A percentile compares a stretch with the other conserved stretches of the same genome.
Evolutionary conservation across 1,140 invertebrate genomes (phyloP).

Genomic region (Nasonia vitripennis): DNA sequence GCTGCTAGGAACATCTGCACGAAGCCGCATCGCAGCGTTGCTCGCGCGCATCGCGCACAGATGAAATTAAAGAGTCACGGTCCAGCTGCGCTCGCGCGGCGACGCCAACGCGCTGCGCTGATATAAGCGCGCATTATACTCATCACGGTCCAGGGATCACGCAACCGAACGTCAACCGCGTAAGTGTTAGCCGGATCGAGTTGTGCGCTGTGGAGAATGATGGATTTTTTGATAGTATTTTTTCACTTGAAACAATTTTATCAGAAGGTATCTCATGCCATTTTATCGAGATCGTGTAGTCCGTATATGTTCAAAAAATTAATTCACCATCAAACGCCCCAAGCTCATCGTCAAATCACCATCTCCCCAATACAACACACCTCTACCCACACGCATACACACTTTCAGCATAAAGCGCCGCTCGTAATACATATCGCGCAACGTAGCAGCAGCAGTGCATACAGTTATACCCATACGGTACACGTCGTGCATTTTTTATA

Average conservation of each 20-base stretch:
- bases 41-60: conserved; percentile 43
- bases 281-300: too few species aligned
- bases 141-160: conserved; percentile 57
- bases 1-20: too few species aligned
- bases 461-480: conserved; percentile 56
- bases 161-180: conserved; percentile 45
- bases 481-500: conserved; percentile 54
- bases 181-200: background rate
- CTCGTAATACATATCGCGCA: background rate
- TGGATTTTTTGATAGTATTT: too few species aligned
- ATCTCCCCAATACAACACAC: background rate
- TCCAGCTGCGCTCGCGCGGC: conserved; percentile 62
- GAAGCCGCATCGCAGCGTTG: background rate
- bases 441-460: background rate
- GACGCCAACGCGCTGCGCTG: background rate
- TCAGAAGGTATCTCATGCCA: too few species aligned
- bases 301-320: too few species aligned
- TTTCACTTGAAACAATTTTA: too few species aligned
- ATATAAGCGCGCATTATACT: conserved; percentile 55
- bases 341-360: too few species aligned
- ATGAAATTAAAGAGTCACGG: conserved; percentile 65
- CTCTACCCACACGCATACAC: background rate
- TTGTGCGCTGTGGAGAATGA: background rate
- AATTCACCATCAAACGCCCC: too few species aligned
- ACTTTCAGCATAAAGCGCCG: background rate